Percentiles rank a stretch among this genome's conserved stretches.
Evolutionary conservation across 2,113 vertebrate species (phyloP).

Genomic region (Alethe diademata): DNA sequence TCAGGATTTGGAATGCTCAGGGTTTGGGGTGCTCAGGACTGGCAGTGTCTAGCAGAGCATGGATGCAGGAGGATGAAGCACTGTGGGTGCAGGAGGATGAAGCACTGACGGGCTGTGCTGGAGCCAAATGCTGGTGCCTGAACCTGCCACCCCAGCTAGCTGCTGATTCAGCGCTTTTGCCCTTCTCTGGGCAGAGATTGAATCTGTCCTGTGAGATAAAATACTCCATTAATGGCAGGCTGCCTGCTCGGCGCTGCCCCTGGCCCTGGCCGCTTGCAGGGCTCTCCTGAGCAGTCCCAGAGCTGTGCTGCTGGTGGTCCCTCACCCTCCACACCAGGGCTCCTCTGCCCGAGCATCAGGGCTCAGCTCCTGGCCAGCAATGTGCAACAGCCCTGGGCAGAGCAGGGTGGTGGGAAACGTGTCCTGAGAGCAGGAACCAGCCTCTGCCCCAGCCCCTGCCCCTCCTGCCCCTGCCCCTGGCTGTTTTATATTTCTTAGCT

Average conservation of each 20-base stretch:
- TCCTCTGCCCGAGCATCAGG: neutral
- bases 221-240: neutral
- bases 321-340: neutral
- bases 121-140: neutral
- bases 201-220: neutral
- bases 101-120: neutral
- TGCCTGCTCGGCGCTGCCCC: neutral
- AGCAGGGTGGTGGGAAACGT: fast-evolving
- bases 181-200: neutral
- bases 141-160: neutral
- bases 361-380: neutral
- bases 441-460: neutral
- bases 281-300: neutral
- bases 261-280: neutral
- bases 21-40: neutral
- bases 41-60: neutral
- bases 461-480: neutral
- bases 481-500: neutral
- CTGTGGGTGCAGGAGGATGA: neutral
- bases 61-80: neutral
- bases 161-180: conserved; percentile 24
- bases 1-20: too few relatives aligned
- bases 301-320: neutral
- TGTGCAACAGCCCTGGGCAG: fast-evolving
- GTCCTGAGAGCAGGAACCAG: neutral